Evolutionary conservation across 2,888 invertebrate species (phyloP), one percentile per base, ranked within the genome.

Genomic region (Camponotus fellah): DNA sequence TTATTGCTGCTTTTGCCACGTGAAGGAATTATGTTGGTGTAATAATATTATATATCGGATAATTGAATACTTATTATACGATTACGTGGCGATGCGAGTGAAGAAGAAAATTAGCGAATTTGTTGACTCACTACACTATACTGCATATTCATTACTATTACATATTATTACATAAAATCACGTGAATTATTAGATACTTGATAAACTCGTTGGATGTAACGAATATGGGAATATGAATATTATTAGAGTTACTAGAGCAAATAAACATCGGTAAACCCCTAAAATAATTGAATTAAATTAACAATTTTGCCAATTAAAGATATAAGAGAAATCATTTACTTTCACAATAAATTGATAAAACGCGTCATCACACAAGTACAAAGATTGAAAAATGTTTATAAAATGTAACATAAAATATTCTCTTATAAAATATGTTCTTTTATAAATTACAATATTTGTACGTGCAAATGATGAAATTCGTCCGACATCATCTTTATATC

Each of bases 71-170:
- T 58, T 56, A 58, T 71, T 60, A 68, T 17, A 9, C 5, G 32
- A 77, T 77, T 77, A 53, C 17, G 58, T 58, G 68, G 69, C 79
- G 58, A 71, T 60, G 60, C 9, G 79, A 79, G 72, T 60, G 34
- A 79, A 72, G 72, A 79, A 72, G 72, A 72, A 79, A 79, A 72
- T 72, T 46, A 72, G 37, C 72, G 12, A 72, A 58, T 60, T 79
- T 72, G 79, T 79, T 79, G 71, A 79, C 60, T 72, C 58, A 60
- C 79, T 46, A 71, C 14, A 21, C 34, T 60, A 37, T 17, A 26
- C 72, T 79, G 79, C 79, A 79, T 79, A 79, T 79, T 79, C 79
- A 79, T 79, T 71, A 71, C 79, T 79, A 79, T 79, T 79, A 79
- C 46, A 79, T 72, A 79, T 71, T 79, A 79, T 79, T 79, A 79